Percentiles rank a stretch among this genome's conserved stretches.
Conservation (phyloP, 2,888 invertebrate species). For the Falcaria lacertinaria region DNA sequence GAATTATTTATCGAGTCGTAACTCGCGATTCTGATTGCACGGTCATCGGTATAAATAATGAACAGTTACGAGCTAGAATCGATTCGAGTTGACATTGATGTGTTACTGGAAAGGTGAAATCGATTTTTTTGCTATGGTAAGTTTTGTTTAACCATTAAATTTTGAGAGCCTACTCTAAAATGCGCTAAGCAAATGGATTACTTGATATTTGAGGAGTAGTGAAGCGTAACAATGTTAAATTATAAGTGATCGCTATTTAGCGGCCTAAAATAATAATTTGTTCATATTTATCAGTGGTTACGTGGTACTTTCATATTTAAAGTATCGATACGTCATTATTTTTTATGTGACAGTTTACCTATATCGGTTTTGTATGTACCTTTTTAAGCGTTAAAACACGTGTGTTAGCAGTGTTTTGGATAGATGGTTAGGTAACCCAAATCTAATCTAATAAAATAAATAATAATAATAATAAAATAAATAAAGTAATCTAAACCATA, state of each 20-base stretch:
- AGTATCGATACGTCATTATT: no score
- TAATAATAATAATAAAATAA: no score
- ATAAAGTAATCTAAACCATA: no score
- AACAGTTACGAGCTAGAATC: not conserved
- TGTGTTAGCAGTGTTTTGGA: no score
- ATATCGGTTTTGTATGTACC: no score
- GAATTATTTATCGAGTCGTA: conserved; percentile 23
- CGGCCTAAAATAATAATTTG: no score
- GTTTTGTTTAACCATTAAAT: not conserved
- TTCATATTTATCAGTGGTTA: no score
- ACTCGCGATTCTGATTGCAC: not conserved
- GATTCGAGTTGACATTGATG: not conserved
- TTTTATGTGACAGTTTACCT: no score
- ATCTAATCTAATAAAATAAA: no score
- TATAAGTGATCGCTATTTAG: not conserved
- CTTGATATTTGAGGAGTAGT: not conserved
- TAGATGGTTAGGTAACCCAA: no score
- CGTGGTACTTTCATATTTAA: no score
- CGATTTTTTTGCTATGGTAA: not conserved
- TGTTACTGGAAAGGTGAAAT: not conserved
- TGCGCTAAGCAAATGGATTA: not conserved
- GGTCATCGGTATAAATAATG: not conserved
- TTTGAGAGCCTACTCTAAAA: not conserved
- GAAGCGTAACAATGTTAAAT: not conserved
- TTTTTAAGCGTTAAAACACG: no score